Evolutionary conservation across 2,113 vertebrate species (phyloP).

Genomic region (Xiphophorus maculatus): DNA sequence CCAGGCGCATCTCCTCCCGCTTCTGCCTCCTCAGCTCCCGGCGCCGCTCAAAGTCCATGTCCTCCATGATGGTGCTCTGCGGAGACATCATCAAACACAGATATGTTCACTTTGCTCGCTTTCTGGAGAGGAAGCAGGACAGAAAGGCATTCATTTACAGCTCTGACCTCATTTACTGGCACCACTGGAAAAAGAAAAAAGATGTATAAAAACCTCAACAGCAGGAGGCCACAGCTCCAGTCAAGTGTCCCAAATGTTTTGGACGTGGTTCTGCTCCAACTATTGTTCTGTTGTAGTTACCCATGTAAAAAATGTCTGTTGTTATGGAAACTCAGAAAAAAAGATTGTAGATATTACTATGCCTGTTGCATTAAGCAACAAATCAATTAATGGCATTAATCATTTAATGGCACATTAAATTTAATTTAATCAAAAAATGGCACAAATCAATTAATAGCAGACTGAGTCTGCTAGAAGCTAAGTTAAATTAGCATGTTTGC

Average conservation of each 20-base stretch:
- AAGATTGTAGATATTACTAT: too few species aligned
- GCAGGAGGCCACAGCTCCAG: background rate
- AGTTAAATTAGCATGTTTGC: background rate
- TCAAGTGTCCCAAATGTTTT: background rate
- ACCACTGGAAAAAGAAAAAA: background rate
- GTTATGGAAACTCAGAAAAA: too few species aligned
- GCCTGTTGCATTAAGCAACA: too few species aligned
- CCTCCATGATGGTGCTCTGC: constrained; percentile 87
- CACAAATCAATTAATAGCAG: too few species aligned
- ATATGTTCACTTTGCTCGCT: constrained; percentile 34
- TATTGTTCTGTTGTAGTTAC: too few species aligned
- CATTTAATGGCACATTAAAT: too few species aligned
- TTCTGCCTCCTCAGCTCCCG: constrained; percentile 97
- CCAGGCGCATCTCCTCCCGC: constrained; percentile 96
- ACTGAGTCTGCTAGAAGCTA: background rate
- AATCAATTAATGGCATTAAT: too few species aligned
- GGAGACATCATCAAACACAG: constrained; percentile 52
- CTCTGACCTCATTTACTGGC: background rate
- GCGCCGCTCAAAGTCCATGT: constrained; percentile 93
- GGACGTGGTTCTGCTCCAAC: background rate
- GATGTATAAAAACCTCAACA: too few species aligned
- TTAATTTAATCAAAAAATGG: too few species aligned
- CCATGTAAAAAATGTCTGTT: too few species aligned
- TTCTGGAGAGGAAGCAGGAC: background rate
- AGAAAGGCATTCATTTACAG: background rate